These are phyloP conservation scores for Lichenostomus cassidix DNA, from an alignment of 2,113 vertebrate species.

Conservation along the genomic window DNA sequence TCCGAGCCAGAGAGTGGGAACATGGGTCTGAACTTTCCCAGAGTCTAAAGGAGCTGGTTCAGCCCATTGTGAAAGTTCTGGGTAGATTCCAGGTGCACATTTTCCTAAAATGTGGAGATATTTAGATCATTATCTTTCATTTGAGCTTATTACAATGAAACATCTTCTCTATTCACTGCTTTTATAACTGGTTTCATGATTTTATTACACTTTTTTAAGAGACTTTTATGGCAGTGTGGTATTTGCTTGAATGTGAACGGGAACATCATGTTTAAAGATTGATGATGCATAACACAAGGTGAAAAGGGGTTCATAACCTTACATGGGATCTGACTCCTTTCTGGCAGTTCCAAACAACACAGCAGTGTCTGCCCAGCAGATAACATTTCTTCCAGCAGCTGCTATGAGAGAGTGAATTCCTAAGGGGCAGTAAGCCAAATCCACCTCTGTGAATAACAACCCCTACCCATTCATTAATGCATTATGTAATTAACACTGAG, in stretches of 20 bases:
- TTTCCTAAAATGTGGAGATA: slow-evolving; percentile 57
- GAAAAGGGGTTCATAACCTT: slow-evolving; percentile 33
- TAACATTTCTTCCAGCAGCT: slow-evolving; percentile 41
- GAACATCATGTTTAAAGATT: slow-evolving; percentile 23
- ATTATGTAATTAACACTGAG: slow-evolving; percentile 39
- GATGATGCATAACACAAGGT: slow-evolving; percentile 38
- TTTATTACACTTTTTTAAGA: not conserved
- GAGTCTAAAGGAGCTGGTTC: slow-evolving; percentile 41
- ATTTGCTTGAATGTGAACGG: slow-evolving; percentile 11
- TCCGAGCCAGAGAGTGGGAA: slow-evolving; percentile 36
- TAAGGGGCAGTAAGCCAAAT: slow-evolving; percentile 24
- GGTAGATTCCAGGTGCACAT: slow-evolving; percentile 33
- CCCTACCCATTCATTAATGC: slow-evolving; percentile 2
- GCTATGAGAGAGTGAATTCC: slow-evolving; percentile 17
- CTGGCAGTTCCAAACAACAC: slow-evolving; percentile 14
- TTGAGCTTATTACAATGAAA: slow-evolving; percentile 39
- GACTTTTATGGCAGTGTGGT: not conserved
- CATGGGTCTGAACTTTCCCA: slow-evolving; percentile 49
- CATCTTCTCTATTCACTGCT: not conserved
- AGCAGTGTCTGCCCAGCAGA: slow-evolving; percentile 35
- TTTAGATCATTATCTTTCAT: slow-evolving; percentile 52
- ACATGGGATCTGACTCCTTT: not conserved
- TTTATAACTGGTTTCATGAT: not conserved
- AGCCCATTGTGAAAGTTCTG: slow-evolving; percentile 35
- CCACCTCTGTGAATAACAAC: slow-evolving; percentile 25